These are phyloP conservation scores for Ditylenchus dipsaci DNA, from an alignment of 1,140 invertebrate species.

Conservation along the genomic window DNA sequence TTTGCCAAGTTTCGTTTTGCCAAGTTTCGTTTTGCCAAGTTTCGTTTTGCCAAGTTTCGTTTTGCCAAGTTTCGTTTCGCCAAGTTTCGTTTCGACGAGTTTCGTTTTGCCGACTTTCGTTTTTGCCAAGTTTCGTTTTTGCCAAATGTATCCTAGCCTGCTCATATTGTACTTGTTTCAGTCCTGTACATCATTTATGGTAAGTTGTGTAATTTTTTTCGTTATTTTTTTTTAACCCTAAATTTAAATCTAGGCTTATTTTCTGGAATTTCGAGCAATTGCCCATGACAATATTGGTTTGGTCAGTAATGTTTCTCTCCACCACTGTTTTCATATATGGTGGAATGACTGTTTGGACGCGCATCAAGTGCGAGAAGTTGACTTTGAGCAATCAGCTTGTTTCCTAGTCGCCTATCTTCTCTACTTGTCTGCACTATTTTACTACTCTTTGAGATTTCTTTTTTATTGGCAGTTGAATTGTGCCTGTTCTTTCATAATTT, in stretches of 20 bases:
- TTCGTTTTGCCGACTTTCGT: too few species aligned
- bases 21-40: too few species aligned
- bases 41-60: too few species aligned
- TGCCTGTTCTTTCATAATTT: conserved; percentile 58
- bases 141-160: too few species aligned
- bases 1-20: too few species aligned
- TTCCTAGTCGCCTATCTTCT: conserved; percentile 23
- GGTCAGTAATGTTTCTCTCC: conserved; percentile 52
- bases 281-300: conserved; percentile 42
- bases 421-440: conserved; percentile 47
- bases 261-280: conserved; percentile 53
- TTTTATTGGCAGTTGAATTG: conserved; percentile 46
- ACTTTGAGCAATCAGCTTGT: conserved; percentile 21
- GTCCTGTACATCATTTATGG: conserved; percentile 10
- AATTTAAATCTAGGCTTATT: conserved; percentile 45
- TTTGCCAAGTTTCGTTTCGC: too few species aligned
- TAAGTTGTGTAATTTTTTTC: too few species aligned
- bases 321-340: conserved; percentile 41
- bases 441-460: conserved; percentile 47
- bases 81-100: too few species aligned
- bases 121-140: too few species aligned
- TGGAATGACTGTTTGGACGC: conserved; percentile 40
- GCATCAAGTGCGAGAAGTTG: conserved; percentile 31
- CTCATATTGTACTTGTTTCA: background rate
- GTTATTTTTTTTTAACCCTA: background rate